These are phyloP conservation scores for Prosopocoilus inquinatus DNA, from an alignment of 2,888 invertebrate genomes.

Conservation along the genomic window DNA sequence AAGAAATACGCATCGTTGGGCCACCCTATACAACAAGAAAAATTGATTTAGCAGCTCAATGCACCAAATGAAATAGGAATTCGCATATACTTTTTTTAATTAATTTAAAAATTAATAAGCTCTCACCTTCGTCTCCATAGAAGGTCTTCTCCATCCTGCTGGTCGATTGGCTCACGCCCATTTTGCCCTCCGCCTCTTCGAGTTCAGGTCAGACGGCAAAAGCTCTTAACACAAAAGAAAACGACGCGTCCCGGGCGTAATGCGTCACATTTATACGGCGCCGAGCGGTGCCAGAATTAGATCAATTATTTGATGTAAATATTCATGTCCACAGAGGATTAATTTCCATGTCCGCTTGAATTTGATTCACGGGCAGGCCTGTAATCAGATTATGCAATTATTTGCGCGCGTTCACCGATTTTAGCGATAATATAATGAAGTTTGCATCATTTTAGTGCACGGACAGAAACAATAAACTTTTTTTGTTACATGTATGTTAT, in stretches of 20 bases:
- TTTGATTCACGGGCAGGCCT: background rate
- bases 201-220: background rate
- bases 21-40: too few species aligned
- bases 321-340: background rate
- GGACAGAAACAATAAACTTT: too few species aligned
- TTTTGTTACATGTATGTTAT: too few species aligned
- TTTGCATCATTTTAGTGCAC: too few species aligned
- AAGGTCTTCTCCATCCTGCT: conserved; percentile 48
- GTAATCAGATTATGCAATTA: background rate
- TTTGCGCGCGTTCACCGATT: too few species aligned
- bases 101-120: too few species aligned
- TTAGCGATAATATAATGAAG: too few species aligned
- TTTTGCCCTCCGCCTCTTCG: conserved; percentile 31
- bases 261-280: background rate
- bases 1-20: too few species aligned
- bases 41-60: too few species aligned
- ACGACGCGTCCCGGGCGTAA: background rate
- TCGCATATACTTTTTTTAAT: too few species aligned
- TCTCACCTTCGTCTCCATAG: conserved; percentile 53
- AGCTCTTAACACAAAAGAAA: background rate
- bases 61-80: too few species aligned
- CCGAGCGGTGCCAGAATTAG: background rate
- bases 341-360: background rate
- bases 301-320: background rate
- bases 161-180: conserved; percentile 55